A percentile compares a stretch with the other conserved stretches of the same genome.
These are phyloP conservation scores for Brachionus paranguensis DNA, from an alignment of 1,140 invertebrate genomes.

Conservation along the genomic window DNA sequence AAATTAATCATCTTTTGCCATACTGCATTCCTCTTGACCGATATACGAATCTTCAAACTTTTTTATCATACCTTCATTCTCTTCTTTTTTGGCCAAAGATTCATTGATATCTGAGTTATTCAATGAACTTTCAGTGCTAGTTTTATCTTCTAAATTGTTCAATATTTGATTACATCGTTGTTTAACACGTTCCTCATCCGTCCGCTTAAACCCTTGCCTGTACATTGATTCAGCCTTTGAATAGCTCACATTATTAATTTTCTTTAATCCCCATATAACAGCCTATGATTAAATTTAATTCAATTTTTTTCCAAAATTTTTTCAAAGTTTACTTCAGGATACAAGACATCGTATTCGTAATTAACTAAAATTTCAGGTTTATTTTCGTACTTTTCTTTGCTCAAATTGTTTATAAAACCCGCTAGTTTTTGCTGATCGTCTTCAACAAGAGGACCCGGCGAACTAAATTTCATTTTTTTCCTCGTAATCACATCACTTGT, in stretches of 20 bases:
- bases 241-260: neutral
- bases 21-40: neutral
- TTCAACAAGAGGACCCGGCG: constrained; percentile 19
- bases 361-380: neutral
- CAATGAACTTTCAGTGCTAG: neutral
- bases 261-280: neutral
- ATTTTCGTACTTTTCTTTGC: constrained; percentile 1
- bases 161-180: constrained; percentile 19
- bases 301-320: neutral
- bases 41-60: neutral
- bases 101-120: neutral
- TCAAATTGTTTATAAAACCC: neutral
- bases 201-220: constrained; percentile 14
- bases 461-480: constrained; percentile 32
- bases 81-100: neutral
- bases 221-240: neutral
- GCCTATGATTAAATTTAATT: neutral
- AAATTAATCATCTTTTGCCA: neutral
- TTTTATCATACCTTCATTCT: neutral
- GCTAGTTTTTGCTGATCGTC: constrained; percentile 27
- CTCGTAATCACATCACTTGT: neutral
- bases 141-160: neutral
- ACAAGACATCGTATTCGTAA: constrained; percentile 37
- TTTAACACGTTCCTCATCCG: constrained; percentile 19
- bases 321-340: neutral